Conservation (phyloP, 1,140 invertebrate genomes). For the Tetramorium alpestre region DNA sequence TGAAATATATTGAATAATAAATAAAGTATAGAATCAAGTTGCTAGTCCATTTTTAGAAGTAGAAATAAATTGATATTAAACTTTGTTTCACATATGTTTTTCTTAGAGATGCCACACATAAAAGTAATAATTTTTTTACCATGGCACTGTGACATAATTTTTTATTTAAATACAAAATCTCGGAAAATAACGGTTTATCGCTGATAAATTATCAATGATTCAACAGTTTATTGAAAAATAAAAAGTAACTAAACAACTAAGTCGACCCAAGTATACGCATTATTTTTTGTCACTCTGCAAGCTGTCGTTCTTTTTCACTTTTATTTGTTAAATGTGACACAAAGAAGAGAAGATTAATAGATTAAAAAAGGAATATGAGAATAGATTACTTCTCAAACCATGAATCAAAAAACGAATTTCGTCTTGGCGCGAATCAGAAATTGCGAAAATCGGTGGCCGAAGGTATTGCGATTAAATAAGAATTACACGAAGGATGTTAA, state of each 20-base stretch:
- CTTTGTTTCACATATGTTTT: background rate
- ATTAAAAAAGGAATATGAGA: conserved; percentile 40
- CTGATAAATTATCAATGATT: background rate
- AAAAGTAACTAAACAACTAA: background rate
- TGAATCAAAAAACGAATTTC: conserved; percentile 55
- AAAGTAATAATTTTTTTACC: background rate
- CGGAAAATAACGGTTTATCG: background rate
- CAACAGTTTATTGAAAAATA: too few relatives aligned
- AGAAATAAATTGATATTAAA: background rate
- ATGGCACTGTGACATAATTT: background rate
- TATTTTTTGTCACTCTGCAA: background rate
- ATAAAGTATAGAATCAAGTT: background rate
- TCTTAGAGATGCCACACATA: too few relatives aligned
- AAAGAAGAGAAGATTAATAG: conserved; percentile 40
- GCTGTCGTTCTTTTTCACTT: background rate
- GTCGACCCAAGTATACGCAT: background rate
- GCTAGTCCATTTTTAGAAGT: background rate
- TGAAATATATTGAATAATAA: background rate
- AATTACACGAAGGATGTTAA: background rate
- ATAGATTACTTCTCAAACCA: conserved; percentile 40
- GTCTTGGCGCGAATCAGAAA: conserved; percentile 61
- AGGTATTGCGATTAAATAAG: background rate
- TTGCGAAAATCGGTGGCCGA: background rate
- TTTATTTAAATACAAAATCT: background rate
- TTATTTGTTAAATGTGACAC: background rate